Evolutionary conservation across 2,888 invertebrate species (phyloP), one percentile per base, ranked within the genome.

Genomic region (Anticlea derivata): DNA sequence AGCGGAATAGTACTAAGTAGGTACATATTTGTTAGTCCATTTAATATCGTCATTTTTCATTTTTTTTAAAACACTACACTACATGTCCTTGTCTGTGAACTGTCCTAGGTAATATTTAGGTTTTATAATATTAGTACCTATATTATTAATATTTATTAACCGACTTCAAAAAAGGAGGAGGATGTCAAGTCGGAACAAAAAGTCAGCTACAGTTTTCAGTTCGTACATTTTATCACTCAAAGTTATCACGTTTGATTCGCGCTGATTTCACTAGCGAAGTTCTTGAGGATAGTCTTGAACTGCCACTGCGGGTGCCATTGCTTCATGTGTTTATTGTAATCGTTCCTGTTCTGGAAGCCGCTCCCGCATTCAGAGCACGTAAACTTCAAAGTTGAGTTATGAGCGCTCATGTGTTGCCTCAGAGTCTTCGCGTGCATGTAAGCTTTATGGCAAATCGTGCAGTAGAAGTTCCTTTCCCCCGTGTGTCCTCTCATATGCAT

Each of bases 261-360:
- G 24, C 69, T 55, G 27, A 73, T 46, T 24, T 75, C 73, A 11
- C 55, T 60, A 1, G 69, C 72, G 58, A 81, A 81, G 55, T 78
- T 83, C 55, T 80, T 81, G 0, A 79, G 80, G 2, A 78, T 76
- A 29, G 75, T 75, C 45, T 80, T 83, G 30, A 80, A 77, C 46
- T 83, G 81, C 79, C 80, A 83, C 11, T 86, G 80, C 0, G 86
- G 83, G 54, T 89, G 88, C 87, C 86, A 87, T 13, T 87, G 83
- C 17, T 83, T 87, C 69, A 87, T 78, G 22, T 89, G 88, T 12
- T 82, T 83, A 38, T 80, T 83, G 43, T 72, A 86, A 53, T 88
- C 88, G 43, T 82, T 83, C 1, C 81, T 74, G 58, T 80, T 84
- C 43, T 81, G 81, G 30, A 84, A 87, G 0, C 82, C 84, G 24